Percentiles rank a stretch among this genome's conserved stretches.
Evolutionary conservation across 2,113 vertebrate genomes (phyloP).

Genomic region (Dipodomys spectabilis): DNA sequence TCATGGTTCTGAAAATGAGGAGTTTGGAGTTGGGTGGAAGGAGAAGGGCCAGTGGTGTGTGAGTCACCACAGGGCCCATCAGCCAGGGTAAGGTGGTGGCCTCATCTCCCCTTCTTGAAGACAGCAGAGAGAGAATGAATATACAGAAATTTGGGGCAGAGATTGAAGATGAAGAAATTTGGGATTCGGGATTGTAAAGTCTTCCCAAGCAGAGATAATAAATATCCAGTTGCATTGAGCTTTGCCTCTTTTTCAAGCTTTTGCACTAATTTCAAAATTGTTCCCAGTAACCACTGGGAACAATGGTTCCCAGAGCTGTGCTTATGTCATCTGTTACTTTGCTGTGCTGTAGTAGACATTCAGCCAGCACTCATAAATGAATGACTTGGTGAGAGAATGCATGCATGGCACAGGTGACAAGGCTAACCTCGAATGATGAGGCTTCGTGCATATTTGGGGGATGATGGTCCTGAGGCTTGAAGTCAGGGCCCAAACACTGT

Average conservation of each 20-base stretch:
- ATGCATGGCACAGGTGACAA: no score
- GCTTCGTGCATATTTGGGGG: neutral
- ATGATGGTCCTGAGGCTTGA: no score
- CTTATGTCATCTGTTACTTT: no score
- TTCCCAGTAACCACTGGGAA: no score
- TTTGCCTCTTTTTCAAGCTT: neutral
- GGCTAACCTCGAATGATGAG: neutral
- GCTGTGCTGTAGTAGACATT: no score
- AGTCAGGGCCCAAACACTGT: no score
- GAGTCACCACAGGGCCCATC: rapidly evolving
- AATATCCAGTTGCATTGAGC: neutral
- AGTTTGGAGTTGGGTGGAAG: neutral
- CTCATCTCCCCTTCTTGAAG: neutral
- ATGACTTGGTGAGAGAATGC: neutral
- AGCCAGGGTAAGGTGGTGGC: rapidly evolving
- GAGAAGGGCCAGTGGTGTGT: neutral
- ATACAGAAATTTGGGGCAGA: neutral
- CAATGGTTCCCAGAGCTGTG: no score
- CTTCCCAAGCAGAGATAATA: neutral
- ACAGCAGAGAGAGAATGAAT: neutral
- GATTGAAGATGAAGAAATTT: neutral
- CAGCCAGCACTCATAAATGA: neutral
- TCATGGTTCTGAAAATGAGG: conserved; percentile 26
- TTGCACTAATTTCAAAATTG: neutral
- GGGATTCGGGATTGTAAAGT: neutral